A percentile compares a stretch with the other conserved stretches of the same genome.
phyloP scores from a whole-genome alignment of 2,888 invertebrate species.

The Globia sparganii region DNA sequence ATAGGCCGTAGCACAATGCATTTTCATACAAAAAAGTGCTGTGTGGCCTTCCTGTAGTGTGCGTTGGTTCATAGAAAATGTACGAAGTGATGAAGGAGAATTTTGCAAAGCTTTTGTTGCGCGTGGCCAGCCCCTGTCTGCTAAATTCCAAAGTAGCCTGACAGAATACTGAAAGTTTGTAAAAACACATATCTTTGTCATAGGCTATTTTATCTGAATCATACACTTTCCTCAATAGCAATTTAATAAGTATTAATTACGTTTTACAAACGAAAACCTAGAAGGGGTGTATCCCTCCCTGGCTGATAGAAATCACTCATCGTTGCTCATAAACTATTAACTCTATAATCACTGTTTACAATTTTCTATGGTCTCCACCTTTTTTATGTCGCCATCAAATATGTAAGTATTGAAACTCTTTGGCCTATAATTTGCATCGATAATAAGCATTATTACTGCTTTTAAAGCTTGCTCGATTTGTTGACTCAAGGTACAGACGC shows the following conservation, averaged over 20 bases:
- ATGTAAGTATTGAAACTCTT: conserved; percentile 38
- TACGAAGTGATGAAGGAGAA: too few relatives aligned
- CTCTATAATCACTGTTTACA: conserved; percentile 41
- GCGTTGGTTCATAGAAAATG: background rate
- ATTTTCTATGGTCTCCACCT: conserved; percentile 31
- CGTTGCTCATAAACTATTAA: conserved; percentile 55
- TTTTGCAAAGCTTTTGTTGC: background rate
- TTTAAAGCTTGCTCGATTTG: background rate
- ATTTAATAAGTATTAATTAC: conserved; percentile 23
- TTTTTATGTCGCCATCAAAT: conserved; percentile 49
- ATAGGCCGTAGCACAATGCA: too few relatives aligned
- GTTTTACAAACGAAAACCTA: conserved; percentile 8
- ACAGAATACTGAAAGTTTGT: too few relatives aligned
- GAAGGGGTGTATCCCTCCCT: conserved; percentile 19
- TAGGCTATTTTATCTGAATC: background rate
- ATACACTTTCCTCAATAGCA: background rate
- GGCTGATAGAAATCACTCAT: conserved; percentile 53
- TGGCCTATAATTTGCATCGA: conserved; percentile 24
- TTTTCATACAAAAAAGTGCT: too few relatives aligned
- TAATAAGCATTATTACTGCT: background rate
- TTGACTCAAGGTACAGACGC: background rate
- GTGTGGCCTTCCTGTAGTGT: background rate
- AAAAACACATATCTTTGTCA: background rate
- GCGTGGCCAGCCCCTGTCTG: too few relatives aligned
- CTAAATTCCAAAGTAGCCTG: too few relatives aligned